phyloP scores from a whole-genome alignment of 2,888 invertebrate species.

The Caradrina kadenii region DNA sequence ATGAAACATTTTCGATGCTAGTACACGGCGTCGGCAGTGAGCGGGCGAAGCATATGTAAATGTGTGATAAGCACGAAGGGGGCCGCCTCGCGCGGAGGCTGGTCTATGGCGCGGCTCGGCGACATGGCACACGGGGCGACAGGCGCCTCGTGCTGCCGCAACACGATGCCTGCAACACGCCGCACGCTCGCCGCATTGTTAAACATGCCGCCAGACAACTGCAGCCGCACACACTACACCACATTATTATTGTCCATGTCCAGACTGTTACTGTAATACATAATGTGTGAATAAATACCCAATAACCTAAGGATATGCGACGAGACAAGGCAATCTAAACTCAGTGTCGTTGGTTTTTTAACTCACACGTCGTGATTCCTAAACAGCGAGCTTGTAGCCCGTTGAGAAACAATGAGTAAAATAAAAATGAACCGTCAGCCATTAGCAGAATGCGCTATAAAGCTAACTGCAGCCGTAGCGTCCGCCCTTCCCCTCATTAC shows the following conservation, averaged over 20 bases:
- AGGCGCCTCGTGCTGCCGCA: conserved; percentile 53
- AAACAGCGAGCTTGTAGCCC: conserved; percentile 14
- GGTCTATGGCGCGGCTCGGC: conserved; percentile 50
- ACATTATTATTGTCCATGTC: conserved; percentile 31
- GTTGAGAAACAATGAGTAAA: conserved; percentile 58
- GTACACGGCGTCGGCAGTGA: conserved; percentile 79
- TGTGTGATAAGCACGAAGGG: conserved; percentile 87
- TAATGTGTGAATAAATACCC: conserved; percentile 17
- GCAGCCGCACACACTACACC: conserved; percentile 59
- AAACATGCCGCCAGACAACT: conserved; percentile 75
- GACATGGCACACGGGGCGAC: conserved; percentile 46
- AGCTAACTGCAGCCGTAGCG: conserved; percentile 66
- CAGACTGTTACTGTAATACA: conserved; percentile 1
- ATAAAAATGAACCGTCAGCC: conserved; percentile 66
- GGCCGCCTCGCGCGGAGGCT: conserved; percentile 75
- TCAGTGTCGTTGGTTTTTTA: neutral
- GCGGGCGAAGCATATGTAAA: conserved; percentile 88
- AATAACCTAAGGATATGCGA: neutral
- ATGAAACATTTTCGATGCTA: conserved; percentile 89
- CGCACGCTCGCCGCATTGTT: conserved; percentile 75
- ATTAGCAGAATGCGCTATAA: conserved; percentile 65
- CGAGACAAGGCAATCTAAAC: neutral
- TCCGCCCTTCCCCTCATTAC: conserved; percentile 87
- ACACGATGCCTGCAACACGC: conserved; percentile 53
- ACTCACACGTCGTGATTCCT: conserved; percentile 5